Evolutionary conservation across 2,888 invertebrate species (phyloP), one percentile per base, ranked within the genome.

Genomic region (Microdon myrmicae): DNA sequence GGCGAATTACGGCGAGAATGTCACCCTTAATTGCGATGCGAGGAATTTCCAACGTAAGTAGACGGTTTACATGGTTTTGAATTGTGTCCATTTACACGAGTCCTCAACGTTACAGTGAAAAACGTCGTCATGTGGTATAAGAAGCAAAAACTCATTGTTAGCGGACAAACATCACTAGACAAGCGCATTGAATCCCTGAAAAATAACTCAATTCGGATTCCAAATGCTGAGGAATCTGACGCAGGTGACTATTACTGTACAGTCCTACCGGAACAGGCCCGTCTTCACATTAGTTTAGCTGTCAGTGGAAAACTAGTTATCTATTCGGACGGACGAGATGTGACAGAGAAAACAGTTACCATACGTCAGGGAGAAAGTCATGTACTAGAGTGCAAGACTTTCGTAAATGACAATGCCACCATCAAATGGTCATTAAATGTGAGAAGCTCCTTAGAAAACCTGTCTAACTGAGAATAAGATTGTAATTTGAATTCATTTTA

Each of bases 351-450:
- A 3, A 72, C 75, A 58, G 71, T 78, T 55, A 74, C 74, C 47
- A 75, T 73, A 54, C 72, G 71, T 54, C 74, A 79, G 69, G 77
- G 77, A 37, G 78, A 76, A 58, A 70, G 68, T 51, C 75, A 76
- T 64, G 71, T 66, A 45, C 71, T 78, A 32, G 71, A 74, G 53
- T 79, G 79, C 61, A 72, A 70, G 41, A 71, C 72, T 12, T 71
- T 69, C 17, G 68, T 70, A 35, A 55, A 67, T 28, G 67, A 55
- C 28, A 68, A 70, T 12, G 28, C 68, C 4, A 71, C 69, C n/a
- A 74, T 76, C 23, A 76, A 74, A 48, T 79, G 79, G 79, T 75
- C 74, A 4, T 67, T 74, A 9, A 75, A 77, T 68, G 78, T 79
- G 70, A 60, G 73, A 70, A 25, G 5, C 9, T 3, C 2, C 3